These are phyloP conservation scores for Jordanella pulchra DNA, from an alignment of 2,797 vertebrate genomes.

Conservation along the genomic window DNA sequence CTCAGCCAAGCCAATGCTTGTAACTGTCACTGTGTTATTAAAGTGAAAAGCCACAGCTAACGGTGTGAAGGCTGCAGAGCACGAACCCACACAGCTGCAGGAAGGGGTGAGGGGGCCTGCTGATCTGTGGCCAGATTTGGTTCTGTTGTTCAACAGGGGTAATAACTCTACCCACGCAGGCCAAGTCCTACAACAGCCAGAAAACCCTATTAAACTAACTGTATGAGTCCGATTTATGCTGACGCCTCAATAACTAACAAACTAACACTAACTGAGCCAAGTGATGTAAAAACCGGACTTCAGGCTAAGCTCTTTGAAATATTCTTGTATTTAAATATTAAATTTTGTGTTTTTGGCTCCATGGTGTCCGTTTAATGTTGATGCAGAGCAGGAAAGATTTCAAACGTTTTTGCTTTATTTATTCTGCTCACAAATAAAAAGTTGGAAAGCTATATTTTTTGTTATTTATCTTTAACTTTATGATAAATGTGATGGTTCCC, in stretches of 20 bases:
- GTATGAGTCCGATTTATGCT: not conserved
- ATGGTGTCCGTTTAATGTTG: not conserved
- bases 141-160: not conserved
- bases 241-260: no score
- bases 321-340: not conserved
- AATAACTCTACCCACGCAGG: not conserved
- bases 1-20: not conserved
- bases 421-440: not conserved
- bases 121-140: not conserved
- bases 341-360: not conserved
- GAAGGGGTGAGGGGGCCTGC: not conserved
- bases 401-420: not conserved
- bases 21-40: constrained; percentile 15
- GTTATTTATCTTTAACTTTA: no score
- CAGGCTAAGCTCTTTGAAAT: not conserved
- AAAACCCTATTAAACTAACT: not conserved
- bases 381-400: not conserved
- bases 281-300: not conserved
- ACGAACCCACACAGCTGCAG: constrained; percentile 18
- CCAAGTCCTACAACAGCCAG: not conserved
- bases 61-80: constrained; percentile 4
- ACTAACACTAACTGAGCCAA: not conserved
- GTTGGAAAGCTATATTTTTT: not conserved
- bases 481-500: no score
- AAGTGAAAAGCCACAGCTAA: constrained; percentile 23